These are phyloP conservation scores for Volucella bombylans DNA, from an alignment of 2,888 invertebrate species.

Conservation along the genomic window DNA sequence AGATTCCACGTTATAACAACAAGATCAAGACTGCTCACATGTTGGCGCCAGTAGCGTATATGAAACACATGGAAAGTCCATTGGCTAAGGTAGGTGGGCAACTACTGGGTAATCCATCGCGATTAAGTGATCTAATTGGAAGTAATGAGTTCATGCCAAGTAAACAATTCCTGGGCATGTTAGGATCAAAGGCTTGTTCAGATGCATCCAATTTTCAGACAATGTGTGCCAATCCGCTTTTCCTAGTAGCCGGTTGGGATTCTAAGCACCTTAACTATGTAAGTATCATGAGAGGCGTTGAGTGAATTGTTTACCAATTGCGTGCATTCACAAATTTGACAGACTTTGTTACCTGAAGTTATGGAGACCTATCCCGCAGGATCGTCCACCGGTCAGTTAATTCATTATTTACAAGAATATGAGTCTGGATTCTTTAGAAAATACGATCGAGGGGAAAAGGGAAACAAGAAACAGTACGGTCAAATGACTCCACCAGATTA, in stretches of 20 bases:
- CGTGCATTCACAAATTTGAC: too few relatives aligned
- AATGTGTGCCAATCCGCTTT: conserved; percentile 78
- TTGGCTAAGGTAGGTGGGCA: conserved; percentile 77
- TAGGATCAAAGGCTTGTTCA: conserved; percentile 78
- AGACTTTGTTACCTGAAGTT: conserved; percentile 85
- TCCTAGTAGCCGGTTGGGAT: conserved; percentile 80
- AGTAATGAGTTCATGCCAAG: conserved; percentile 86
- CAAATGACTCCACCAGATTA: conserved; percentile 85
- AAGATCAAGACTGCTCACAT: conserved; percentile 78
- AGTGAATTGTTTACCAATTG: conserved; percentile 78
- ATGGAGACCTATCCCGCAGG: conserved; percentile 87
- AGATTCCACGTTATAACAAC: conserved; percentile 75
- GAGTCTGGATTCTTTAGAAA: conserved; percentile 84
- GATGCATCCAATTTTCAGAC: conserved; percentile 75
- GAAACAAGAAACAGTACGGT: conserved; percentile 83
- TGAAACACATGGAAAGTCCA: conserved; percentile 81
- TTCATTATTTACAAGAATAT: conserved; percentile 87
- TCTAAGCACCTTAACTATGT: conserved; percentile 79
- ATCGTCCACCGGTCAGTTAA: conserved; percentile 86
- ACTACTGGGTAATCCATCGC: conserved; percentile 78
- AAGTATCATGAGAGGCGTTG: conserved; percentile 80
- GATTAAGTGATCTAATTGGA: conserved; percentile 78
- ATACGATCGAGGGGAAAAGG: conserved; percentile 84
- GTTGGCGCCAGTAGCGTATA: conserved; percentile 84
- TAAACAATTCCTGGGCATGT: conserved; percentile 77